Evolutionary conservation across 2,888 invertebrate species (phyloP), one percentile per base, ranked within the genome.

Genomic region (Catocala fraxini): DNA sequence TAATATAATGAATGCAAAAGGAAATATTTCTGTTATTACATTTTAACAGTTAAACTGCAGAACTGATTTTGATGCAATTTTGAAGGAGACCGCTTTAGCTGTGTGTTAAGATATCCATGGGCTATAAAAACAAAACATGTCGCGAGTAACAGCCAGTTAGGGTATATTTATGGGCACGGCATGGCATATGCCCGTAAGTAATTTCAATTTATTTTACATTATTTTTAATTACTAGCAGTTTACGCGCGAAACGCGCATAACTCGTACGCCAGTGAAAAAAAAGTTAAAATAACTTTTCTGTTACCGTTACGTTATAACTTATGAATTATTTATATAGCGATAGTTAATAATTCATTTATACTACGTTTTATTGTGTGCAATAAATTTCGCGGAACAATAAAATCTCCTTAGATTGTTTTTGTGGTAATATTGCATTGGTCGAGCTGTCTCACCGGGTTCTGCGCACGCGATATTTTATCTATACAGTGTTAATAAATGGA

Each of bases 281-380:
- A 51, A 56, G 25, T 61, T 68, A 70, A 48, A 65, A 76, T 75
- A 68, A 61, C 33, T 69, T 75, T 78, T 68, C 75, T 69, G 68
- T 77, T 68, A 70, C 59, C 67, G 51, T 68, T 67, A 75, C 74
- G 70, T 72, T 72, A 70, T 77, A 68, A 65, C 65, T 49, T 60
- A 79, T 79, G 78, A 79, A 79, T 79, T 79, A 79, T 79, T 79
- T 73, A 79, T 79, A 77, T 61, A 71, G 56, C 43, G 59, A 75
- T 71, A 68, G 53, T 77, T 70, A 78, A 75, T 79, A 79, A 78
- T 78, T 79, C 79, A 79, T 77, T 67, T 73, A 68, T 71, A 76
- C 70, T 63, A 72, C 64, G 74, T 70, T 78, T 68, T 70, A 79
- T 74, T 75, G 77, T 74, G 71, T 52, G 77, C 68, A 66, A 76